Evolutionary conservation across 2,797 vertebrate genomes (phyloP).

Genomic region (Australoheros facetus): DNA sequence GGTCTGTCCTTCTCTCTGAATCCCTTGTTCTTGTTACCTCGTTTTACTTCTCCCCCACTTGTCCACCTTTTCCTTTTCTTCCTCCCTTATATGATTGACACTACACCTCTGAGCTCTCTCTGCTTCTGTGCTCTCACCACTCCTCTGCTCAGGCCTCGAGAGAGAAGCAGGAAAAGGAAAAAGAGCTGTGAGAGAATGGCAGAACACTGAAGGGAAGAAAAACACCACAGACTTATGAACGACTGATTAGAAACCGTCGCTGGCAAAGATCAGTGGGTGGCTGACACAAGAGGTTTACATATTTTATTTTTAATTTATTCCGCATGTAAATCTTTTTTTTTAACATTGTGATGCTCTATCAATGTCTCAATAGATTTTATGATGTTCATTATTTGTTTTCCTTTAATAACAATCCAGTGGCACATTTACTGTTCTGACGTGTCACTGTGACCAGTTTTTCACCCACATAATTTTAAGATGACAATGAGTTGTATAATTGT

Average conservation of each 20-base stretch:
- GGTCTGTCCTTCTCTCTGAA: slow-evolving; percentile 25
- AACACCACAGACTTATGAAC: slow-evolving; percentile 27
- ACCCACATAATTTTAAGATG: slow-evolving; percentile 5
- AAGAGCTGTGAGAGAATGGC: slow-evolving; percentile 6
- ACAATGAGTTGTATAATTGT: not conserved
- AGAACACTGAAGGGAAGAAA: slow-evolving; percentile 21
- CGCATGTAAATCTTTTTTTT: not conserved
- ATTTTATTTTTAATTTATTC: not conserved
- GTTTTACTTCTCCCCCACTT: slow-evolving; percentile 6
- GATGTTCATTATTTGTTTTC: not conserved
- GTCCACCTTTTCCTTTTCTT: slow-evolving; percentile 32
- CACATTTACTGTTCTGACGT: not conserved
- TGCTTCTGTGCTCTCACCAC: slow-evolving; percentile 32
- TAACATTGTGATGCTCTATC: not conserved
- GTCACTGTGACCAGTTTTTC: not conserved
- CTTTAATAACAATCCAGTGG: not conserved
- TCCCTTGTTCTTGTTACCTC: slow-evolving; percentile 27
- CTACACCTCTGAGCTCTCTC: slow-evolving; percentile 39
- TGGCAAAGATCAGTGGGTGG: slow-evolving; percentile 37
- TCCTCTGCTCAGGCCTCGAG: slow-evolving; percentile 16
- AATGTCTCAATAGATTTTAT: not conserved
- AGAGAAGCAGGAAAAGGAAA: slow-evolving; percentile 4
- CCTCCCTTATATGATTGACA: slow-evolving; percentile 41
- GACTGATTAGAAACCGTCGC: slow-evolving; percentile 48
- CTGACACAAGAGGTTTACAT: slow-evolving; percentile 49